Evolutionary conservation across 2,113 vertebrate genomes (phyloP).

Genomic region (Chroicocephalus ridibundus): DNA sequence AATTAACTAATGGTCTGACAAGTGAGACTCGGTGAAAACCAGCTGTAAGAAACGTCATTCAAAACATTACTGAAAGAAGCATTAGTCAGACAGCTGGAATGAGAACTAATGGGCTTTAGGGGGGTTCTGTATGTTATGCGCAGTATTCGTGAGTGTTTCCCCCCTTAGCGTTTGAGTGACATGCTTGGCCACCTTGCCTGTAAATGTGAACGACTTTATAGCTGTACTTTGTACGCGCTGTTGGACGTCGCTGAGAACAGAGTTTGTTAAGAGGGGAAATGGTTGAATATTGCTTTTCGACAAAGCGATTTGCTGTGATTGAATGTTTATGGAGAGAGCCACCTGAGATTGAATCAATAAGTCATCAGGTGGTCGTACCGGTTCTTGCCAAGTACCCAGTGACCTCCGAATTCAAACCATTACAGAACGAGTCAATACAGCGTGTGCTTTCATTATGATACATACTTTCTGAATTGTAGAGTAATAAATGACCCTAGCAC

Average conservation of each 20-base stretch:
- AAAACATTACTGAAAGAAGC: neutral
- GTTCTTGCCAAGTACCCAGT: neutral
- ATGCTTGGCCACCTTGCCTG: neutral
- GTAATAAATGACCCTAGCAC: neutral
- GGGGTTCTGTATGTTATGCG: neutral
- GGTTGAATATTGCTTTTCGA: neutral
- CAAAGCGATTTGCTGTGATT: neutral
- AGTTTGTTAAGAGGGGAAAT: neutral
- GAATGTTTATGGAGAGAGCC: neutral
- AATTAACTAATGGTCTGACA: conserved; percentile 1
- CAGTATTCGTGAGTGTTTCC: neutral
- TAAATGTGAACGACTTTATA: neutral
- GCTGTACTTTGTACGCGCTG: neutral
- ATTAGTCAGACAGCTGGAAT: neutral
- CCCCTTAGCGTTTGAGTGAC: neutral
- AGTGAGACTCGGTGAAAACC: neutral
- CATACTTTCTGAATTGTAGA: neutral
- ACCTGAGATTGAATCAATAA: neutral
- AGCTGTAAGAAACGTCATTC: neutral
- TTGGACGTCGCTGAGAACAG: neutral
- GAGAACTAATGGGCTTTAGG: neutral
- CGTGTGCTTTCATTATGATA: neutral
- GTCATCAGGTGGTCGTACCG: neutral
- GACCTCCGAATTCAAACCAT: neutral
- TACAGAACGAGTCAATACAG: neutral